Evolutionary conservation across 2,797 vertebrate species (phyloP).

Genomic region (Anas bahamensis): DNA sequence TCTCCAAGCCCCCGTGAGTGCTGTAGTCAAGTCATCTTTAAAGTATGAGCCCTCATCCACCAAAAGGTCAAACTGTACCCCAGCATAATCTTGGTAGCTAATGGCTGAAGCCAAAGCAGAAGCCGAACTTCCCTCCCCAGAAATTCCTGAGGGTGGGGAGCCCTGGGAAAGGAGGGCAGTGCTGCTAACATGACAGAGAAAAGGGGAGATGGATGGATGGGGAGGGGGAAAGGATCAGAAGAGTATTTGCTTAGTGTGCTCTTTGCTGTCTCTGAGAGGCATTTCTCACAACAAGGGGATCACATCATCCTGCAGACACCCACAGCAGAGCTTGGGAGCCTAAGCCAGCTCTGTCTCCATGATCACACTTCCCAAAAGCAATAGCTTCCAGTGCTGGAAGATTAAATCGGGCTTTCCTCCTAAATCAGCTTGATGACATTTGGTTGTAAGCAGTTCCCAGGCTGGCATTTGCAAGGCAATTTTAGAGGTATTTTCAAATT

Average conservation of each 20-base stretch:
- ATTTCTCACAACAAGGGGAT: background rate
- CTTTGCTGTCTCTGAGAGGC: background rate
- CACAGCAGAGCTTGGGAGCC: background rate
- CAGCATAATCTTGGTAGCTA: background rate
- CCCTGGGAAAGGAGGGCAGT: background rate
- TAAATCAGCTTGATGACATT: background rate
- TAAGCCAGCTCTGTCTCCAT: background rate
- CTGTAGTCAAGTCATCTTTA: background rate
- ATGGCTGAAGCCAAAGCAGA: background rate
- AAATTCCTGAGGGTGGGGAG: background rate
- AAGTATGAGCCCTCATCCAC: background rate
- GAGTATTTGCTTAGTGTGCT: background rate
- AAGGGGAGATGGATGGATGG: background rate
- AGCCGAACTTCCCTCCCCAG: background rate
- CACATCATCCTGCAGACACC: background rate
- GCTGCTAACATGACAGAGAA: background rate
- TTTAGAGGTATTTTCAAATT: background rate
- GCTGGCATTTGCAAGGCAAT: background rate
- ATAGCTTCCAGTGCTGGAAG: background rate
- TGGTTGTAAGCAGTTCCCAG: background rate
- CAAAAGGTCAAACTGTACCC: background rate
- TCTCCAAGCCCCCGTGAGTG: background rate
- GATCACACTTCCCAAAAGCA: background rate
- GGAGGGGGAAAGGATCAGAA: background rate
- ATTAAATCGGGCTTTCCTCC: background rate